phyloP scores from a whole-genome alignment of 2,797 vertebrate species.

The Gymnothorax javanicus region DNA sequence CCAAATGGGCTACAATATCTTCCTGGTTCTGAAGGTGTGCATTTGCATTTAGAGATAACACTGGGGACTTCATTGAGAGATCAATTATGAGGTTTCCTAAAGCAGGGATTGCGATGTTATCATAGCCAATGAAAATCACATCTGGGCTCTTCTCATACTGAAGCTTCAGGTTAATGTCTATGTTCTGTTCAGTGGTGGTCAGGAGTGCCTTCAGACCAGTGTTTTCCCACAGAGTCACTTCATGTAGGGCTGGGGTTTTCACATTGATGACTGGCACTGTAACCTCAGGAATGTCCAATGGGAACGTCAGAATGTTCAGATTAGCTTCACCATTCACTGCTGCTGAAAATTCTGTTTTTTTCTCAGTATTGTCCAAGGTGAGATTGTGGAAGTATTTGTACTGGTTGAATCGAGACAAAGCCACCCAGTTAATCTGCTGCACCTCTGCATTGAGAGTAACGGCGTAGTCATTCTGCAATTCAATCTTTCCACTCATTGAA shows the following conservation, averaged over 20 bases:
- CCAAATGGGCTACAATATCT: slow-evolving; percentile 74
- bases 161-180: slow-evolving; percentile 81
- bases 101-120: slow-evolving; percentile 79
- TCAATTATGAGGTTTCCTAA: slow-evolving; percentile 88
- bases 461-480: slow-evolving; percentile 84
- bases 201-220: slow-evolving; percentile 76
- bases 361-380: slow-evolving; percentile 74
- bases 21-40: slow-evolving; percentile 82
- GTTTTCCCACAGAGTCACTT: slow-evolving; percentile 84
- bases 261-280: slow-evolving; percentile 71
- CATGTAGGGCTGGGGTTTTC: slow-evolving; percentile 69
- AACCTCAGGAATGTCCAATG: slow-evolving; percentile 80
- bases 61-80: slow-evolving; percentile 84
- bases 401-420: slow-evolving; percentile 84
- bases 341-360: slow-evolving; percentile 68
- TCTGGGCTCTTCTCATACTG: slow-evolving; percentile 87
- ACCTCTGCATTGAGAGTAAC: slow-evolving; percentile 74
- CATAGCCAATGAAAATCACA: slow-evolving; percentile 72
- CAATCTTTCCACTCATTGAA: slow-evolving; percentile 79
- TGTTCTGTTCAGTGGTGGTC: slow-evolving; percentile 84
- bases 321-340: slow-evolving; percentile 85
- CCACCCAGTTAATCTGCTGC: slow-evolving; percentile 81
- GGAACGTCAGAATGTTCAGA: slow-evolving; percentile 79
- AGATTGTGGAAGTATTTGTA: slow-evolving; percentile 86
- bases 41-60: slow-evolving; percentile 80